Evolutionary conservation across 2,888 invertebrate genomes (phyloP), one percentile per base, ranked within the genome.

Genomic region (Phania funesta): DNA sequence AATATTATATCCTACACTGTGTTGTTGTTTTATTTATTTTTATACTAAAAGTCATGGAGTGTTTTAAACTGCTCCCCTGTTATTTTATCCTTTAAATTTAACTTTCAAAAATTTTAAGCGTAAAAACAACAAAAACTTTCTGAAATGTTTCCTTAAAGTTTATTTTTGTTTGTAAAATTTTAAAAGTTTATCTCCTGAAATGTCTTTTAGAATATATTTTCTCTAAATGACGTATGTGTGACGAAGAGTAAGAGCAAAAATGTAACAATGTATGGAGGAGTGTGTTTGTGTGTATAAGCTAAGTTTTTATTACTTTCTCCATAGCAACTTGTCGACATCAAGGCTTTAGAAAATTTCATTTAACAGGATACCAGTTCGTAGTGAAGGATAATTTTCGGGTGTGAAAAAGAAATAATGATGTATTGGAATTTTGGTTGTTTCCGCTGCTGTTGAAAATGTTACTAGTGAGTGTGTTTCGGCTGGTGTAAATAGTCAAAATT

Each of bases 291-390:
- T 24, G 29, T 1, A 13, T 29, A n/a, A 2, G 11, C 26, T 6
- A 60, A 20, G n/a, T 54, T 52, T 67, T 78, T 41, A 50, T 38
- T 13, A 35, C 41, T 65, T 78, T 82, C 58, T 82, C 78, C 82
- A 56, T 78, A 68, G 82, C 74, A 82, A 82, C 82, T 88, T 87
- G 83, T 84, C 88, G 88, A 88, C 88, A 88, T 89, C 88, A 90
- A 90, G 89, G 89, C 89, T 90, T 89, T 86, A 87, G 88, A 87
- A 88, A 89, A 90, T 88, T 87, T 88, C 86, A 77, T 82, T 41
- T 68, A 89, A 85, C 87, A 90, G 90, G 90, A 86, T 77, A 78
- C 6, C 90, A 90, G 89, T 73, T 70, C 1, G 7, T 0, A 16
- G 26, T 41, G 64, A 38, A 74, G 35, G 73, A 48, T 54, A 48